Conservation (phyloP, 1,140 invertebrate species). For the Amphibalanus amphitrite region DNA sequence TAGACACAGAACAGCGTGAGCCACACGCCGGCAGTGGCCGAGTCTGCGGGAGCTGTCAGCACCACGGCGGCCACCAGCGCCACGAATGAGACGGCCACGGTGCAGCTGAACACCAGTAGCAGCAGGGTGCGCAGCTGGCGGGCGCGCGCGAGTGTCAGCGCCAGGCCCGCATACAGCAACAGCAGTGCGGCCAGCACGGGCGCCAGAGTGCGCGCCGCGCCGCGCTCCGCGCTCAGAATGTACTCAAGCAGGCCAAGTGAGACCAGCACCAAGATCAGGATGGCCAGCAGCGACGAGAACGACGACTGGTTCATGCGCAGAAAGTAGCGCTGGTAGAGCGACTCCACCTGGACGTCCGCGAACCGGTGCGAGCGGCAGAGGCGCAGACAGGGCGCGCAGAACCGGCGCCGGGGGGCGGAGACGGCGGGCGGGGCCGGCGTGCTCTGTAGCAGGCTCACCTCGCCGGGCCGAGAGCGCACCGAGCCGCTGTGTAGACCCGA, state of each 20-base stretch:
- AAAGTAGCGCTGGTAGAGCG: slow-evolving; percentile 80
- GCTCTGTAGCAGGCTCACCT: slow-evolving; percentile 17
- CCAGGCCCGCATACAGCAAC: slow-evolving; percentile 39
- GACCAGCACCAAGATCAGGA: slow-evolving; percentile 48
- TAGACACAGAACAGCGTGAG: slow-evolving; percentile 62
- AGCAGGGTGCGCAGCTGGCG: slow-evolving; percentile 67
- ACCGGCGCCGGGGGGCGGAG: slow-evolving; percentile 19
- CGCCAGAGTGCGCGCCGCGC: slow-evolving; percentile 13
- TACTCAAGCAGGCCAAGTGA: slow-evolving; percentile 34
- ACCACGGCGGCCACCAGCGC: slow-evolving; percentile 25
- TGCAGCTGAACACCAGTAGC: slow-evolving; percentile 59
- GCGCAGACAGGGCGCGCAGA: slow-evolving; percentile 23
- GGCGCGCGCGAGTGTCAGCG: slow-evolving; percentile 53
- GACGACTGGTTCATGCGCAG: slow-evolving; percentile 81
- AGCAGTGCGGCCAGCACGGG: slow-evolving; percentile 24
- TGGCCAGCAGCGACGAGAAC: slow-evolving; percentile 58
- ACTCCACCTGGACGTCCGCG: slow-evolving; percentile 55
- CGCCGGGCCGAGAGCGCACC: slow-evolving; percentile 35
- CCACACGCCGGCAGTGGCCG: slow-evolving; percentile 39
- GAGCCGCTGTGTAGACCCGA: slow-evolving; percentile 21
- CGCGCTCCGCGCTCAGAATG: slow-evolving; percentile 19
- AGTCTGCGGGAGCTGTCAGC: slow-evolving; percentile 23
- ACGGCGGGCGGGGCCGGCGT: slow-evolving; percentile 19
- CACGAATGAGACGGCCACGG: slow-evolving; percentile 35
- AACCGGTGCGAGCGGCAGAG: slow-evolving; percentile 43